phyloP scores from a whole-genome alignment of 2,888 invertebrate genomes.

The Drosophila barbarae region DNA sequence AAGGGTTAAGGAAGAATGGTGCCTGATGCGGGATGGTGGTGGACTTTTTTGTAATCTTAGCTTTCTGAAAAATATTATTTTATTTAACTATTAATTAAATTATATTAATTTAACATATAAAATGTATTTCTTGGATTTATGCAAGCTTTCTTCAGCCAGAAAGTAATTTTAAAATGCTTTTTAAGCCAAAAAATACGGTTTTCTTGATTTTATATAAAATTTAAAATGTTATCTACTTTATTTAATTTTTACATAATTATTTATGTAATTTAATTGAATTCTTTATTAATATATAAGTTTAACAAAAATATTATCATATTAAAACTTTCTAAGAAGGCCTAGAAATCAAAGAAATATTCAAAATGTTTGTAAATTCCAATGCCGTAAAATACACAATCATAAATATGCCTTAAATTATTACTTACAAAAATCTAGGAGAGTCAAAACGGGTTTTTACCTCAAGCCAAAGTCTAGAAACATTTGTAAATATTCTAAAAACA shows the following conservation, averaged over 20 bases:
- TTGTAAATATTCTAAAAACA: background rate
- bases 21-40: too few species aligned
- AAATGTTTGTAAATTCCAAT: background rate
- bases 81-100: too few species aligned
- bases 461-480: background rate
- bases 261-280: too few species aligned
- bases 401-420: background rate
- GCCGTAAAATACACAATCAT: background rate
- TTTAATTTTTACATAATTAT: background rate
- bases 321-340: background rate
- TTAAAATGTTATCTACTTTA: background rate
- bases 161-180: too few species aligned
- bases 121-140: too few species aligned
- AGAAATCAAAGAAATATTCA: background rate
- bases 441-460: background rate
- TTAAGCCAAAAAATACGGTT: too few species aligned
- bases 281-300: background rate
- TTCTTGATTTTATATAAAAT: too few species aligned
- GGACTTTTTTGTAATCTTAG: background rate
- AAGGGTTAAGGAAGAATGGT: background rate
- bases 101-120: too few species aligned
- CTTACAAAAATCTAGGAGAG: conserved; percentile 4
- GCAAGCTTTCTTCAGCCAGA: too few species aligned
- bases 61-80: too few species aligned
- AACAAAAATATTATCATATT: too few species aligned